Conservation (phyloP, 2,888 invertebrate genomes). For the Odontothrips loti region DNA sequence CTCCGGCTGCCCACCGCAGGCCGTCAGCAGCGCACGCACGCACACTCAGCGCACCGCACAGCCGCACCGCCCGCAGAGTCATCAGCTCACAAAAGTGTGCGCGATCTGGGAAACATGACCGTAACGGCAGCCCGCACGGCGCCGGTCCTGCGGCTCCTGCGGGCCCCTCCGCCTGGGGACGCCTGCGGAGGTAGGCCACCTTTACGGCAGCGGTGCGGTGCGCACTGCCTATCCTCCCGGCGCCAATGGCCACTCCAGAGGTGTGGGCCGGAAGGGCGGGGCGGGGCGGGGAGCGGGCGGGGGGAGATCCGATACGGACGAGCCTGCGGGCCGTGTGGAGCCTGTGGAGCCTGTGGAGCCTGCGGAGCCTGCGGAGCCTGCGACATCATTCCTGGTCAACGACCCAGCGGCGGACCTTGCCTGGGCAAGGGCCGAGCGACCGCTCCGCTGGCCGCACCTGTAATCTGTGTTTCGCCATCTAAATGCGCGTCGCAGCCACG, state of each 20-base stretch:
- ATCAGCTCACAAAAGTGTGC: too few relatives aligned
- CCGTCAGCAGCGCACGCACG: too few relatives aligned
- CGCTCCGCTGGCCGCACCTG: neutral
- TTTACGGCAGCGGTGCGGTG: neutral
- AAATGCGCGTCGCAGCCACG: neutral
- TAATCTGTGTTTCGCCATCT: conserved; percentile 9
- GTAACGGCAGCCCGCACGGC: too few relatives aligned
- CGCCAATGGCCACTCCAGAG: neutral
- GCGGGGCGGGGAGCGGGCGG: neutral
- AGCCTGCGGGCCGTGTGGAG: neutral
- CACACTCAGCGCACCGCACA: too few relatives aligned
- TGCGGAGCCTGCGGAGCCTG: too few relatives aligned
- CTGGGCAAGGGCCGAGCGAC: neutral
- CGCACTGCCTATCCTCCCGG: neutral
- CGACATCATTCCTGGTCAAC: neutral
- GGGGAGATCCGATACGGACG: neutral
- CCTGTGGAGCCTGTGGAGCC: too few relatives aligned
- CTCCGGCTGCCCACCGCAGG: too few relatives aligned
- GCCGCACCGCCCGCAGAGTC: too few relatives aligned
- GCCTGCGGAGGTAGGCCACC: neutral
- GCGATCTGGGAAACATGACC: too few relatives aligned
- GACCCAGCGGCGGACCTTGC: neutral
- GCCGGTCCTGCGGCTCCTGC: too few relatives aligned
- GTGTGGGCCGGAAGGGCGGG: neutral
- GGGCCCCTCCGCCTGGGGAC: too few relatives aligned